phyloP scores from a whole-genome alignment of 2,888 invertebrate genomes.

The Pocota personata region DNA sequence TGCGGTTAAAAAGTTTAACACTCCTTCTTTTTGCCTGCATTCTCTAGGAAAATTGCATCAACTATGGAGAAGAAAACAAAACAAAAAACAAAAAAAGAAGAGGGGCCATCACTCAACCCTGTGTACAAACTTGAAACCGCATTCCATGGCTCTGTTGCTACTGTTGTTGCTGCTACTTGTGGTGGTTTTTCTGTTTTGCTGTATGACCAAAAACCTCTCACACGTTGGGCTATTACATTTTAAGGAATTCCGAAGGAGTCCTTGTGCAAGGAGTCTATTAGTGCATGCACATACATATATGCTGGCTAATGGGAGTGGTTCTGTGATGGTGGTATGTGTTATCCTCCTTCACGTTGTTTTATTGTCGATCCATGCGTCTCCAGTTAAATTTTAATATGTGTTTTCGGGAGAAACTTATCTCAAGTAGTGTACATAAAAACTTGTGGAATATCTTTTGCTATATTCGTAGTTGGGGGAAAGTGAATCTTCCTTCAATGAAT shows the following conservation, averaged over 20 bases:
- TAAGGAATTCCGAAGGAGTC: conserved; percentile 48
- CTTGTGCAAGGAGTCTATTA: conserved; percentile 54
- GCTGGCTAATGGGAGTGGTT: conserved; percentile 35
- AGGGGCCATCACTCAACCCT: conserved; percentile 69
- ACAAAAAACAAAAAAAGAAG: conserved; percentile 27
- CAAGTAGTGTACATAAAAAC: conserved; percentile 45
- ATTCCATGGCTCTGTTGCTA: conserved; percentile 40
- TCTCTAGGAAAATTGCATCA: conserved; percentile 47
- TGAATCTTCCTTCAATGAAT: conserved; percentile 19
- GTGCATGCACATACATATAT: conserved; percentile 27
- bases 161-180: conserved; percentile 9
- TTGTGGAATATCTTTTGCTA: conserved; percentile 29
- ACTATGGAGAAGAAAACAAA: conserved; percentile 31
- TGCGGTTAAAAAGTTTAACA: conserved; percentile 73
- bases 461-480: conserved; percentile 7
- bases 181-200: conserved; percentile 25
- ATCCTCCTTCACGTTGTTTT: conserved; percentile 20
- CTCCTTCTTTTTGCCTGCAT: not conserved
- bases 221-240: conserved; percentile 64
- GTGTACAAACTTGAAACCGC: conserved; percentile 59
- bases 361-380: conserved; percentile 25
- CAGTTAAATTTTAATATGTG: conserved; percentile 42
- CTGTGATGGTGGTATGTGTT: not conserved
- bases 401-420: conserved; percentile 43
- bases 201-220: conserved; percentile 38